Evolutionary conservation across 1,140 invertebrate genomes (phyloP), one percentile per base, ranked within the genome.

Genomic region (Drosophila setifemur): DNA sequence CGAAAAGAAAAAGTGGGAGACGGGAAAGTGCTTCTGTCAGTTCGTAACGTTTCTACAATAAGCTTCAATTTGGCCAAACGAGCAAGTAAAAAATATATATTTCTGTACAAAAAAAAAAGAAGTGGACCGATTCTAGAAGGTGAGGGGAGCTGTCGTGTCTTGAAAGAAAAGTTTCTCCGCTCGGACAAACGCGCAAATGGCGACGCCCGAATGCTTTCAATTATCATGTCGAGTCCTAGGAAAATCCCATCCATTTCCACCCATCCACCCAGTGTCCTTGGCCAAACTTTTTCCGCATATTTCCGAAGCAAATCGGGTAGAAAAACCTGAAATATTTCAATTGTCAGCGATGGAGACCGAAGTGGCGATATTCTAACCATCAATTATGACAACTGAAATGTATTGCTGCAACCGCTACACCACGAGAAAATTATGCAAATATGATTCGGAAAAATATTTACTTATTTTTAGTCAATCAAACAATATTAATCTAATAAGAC

Each of bases 201-300:
- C 52, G 60, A 66, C 37, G 73, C 49, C 40, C 49, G 43, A 53
- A 77, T 73, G 78, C 78, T 73, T 70, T 83, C 73, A 83, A 83
- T 83, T 73, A 73, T 70, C 48, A 40, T 67, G 35, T 42, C 40
- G 21, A 26, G 43, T 37, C 21, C 23, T 31, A 50, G 19, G 3
- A 23, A 11, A 31, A 18, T 21, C 7, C 31, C 14, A 23, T 19
- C 26, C 5, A 29, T 25, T 21, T n/a, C 28, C 28, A 29, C 19
- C 40, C 6, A 16, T 14, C 7, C 14, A 40, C 63, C 43, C 49
- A 55, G 19, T 81, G 67, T 54, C 42, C 33, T 68, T 29, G 44
- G 16, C 18, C 3, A 29, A 49, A 66, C 25, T 64, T 64, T 64
- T 19, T 61, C 25, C 33, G 42, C 33, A 40, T 28, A 64, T 64